A percentile compares a stretch with the other conserved stretches of the same genome.
Conservation (phyloP, 2,797 vertebrate species). For the Acanthiza pusilla region DNA sequence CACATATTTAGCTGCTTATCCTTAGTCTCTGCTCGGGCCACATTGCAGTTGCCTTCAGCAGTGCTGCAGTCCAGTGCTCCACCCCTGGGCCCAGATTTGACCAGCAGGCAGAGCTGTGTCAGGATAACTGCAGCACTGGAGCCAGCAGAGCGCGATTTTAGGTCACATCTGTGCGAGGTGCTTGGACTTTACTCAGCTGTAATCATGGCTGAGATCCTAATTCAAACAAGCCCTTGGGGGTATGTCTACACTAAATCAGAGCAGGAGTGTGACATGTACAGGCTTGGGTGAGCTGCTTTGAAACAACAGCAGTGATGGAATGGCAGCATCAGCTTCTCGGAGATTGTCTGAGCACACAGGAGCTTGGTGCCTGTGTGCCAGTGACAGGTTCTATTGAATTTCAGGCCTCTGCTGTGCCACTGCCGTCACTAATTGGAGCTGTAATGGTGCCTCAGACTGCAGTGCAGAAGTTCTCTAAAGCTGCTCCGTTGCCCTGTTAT, state of each 20-base stretch:
- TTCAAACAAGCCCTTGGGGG: constrained; percentile 32
- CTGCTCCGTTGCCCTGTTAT: not conserved
- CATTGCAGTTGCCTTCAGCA: not conserved
- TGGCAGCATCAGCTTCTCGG: not conserved
- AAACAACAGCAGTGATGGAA: not conserved
- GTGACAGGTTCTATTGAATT: not conserved
- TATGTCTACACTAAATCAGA: not conserved
- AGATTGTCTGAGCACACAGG: not conserved
- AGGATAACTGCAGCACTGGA: not conserved
- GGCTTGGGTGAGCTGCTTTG: not conserved
- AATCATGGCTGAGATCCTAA: constrained; percentile 10
- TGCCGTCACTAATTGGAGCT: not conserved
- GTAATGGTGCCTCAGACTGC: not conserved
- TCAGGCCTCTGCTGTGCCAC: not conserved
- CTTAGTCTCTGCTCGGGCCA: not conserved
- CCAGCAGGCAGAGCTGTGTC: not conserved
- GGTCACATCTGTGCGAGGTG: not conserved
- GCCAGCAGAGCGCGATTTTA: not conserved
- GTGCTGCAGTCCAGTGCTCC: not conserved
- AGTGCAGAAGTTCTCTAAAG: not conserved
- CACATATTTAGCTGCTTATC: not conserved
- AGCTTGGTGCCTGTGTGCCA: not conserved
- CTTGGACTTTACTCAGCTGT: constrained; percentile 32
- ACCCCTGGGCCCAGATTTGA: not conserved
- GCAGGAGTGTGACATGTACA: not conserved